phyloP scores from a whole-genome alignment of 2,888 invertebrate species.

The Platycheirus rosarum region DNA sequence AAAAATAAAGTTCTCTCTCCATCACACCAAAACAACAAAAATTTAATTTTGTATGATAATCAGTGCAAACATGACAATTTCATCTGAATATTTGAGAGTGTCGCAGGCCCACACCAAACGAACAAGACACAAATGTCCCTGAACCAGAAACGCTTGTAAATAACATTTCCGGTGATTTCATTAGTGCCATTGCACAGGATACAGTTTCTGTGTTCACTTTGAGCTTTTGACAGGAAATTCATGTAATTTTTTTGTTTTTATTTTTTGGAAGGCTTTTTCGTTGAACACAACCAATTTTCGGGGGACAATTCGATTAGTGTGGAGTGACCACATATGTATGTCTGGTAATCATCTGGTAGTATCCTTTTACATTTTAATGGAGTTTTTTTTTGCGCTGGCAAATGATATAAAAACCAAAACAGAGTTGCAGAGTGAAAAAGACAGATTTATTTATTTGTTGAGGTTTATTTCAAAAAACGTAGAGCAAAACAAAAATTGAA shows the following conservation, averaged over 20 bases:
- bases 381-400: constrained; percentile 25
- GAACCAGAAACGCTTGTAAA: constrained; percentile 68
- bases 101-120: constrained; percentile 11
- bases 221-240: constrained; percentile 45
- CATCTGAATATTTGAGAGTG: constrained; percentile 56
- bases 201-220: constrained; percentile 57
- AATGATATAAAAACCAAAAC: constrained; percentile 20
- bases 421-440: constrained; percentile 8
- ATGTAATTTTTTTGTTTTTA: neutral
- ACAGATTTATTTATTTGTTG: constrained; percentile 38
- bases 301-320: constrained; percentile 72
- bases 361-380: constrained; percentile 65
- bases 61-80: constrained; percentile 68
- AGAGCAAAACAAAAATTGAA: constrained; percentile 10
- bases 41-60: constrained; percentile 60
- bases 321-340: constrained; percentile 66
- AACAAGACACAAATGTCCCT: constrained; percentile 30
- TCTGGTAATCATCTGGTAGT: constrained; percentile 69
- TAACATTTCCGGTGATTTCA: constrained; percentile 74
- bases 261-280: constrained; percentile 24
- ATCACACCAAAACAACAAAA: constrained; percentile 26
- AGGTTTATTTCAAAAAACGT: constrained; percentile 4
- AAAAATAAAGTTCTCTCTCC: too few species aligned
- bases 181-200: constrained; percentile 62
- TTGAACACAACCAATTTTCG: constrained; percentile 68